Evolutionary conservation across 1,140 invertebrate species (phyloP).

Genomic region (Leucophenga varia): DNA sequence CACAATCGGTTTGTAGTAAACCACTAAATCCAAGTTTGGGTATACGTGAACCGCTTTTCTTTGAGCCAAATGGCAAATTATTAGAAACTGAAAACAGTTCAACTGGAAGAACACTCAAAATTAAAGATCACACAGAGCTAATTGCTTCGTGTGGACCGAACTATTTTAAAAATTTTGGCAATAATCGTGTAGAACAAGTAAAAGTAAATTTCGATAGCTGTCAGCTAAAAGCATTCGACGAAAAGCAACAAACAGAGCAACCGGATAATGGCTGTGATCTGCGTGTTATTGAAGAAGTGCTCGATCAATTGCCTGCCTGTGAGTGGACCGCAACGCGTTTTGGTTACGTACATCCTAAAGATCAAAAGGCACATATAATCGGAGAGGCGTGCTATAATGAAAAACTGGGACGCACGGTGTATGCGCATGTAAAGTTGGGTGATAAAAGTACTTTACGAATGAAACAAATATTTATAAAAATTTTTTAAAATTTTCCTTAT

Average conservation of each 20-base stretch:
- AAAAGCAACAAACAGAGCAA: neutral
- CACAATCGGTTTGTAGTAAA: too few species aligned
- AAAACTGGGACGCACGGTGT: constrained; percentile 3
- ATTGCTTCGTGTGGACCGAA: constrained; percentile 17
- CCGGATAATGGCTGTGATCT: constrained; percentile 10
- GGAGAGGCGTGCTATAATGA: constrained; percentile 14
- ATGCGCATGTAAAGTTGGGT: constrained; percentile 12
- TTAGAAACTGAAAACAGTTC: too few species aligned
- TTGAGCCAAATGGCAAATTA: too few species aligned
- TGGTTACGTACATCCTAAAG: constrained; percentile 13
- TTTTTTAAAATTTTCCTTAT: too few species aligned
- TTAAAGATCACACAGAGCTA: too few species aligned
- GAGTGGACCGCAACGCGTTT: constrained; percentile 4
- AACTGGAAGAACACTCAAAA: too few species aligned
- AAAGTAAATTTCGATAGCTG: neutral
- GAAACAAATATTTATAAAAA: too few species aligned
- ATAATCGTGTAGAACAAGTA: constrained; percentile 2
- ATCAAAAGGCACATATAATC: constrained; percentile 3
- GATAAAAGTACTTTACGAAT: constrained; percentile 1
- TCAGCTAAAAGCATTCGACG: neutral
- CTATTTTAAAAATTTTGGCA: constrained; percentile 6
- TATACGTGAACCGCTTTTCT: too few species aligned
- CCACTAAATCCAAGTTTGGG: too few species aligned
- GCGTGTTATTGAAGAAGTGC: constrained; percentile 12
- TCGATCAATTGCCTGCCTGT: constrained; percentile 7